phyloP scores from a whole-genome alignment of 2,888 invertebrate genomes.

The Tenthredo mesomela region DNA sequence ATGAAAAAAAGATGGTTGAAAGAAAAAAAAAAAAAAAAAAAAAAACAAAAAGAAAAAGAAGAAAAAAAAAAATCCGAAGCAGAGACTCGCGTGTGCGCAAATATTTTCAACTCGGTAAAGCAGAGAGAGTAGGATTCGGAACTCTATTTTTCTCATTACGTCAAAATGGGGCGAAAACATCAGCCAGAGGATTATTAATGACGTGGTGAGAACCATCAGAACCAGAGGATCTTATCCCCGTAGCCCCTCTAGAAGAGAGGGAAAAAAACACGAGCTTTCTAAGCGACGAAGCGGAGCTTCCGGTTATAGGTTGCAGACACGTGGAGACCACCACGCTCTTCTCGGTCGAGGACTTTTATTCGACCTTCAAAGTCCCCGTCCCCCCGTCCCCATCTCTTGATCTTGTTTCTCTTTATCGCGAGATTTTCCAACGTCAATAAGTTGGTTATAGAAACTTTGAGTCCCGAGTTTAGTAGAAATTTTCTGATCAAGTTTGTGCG shows the following conservation, averaged over 20 bases:
- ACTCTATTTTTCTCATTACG: conserved; percentile 50
- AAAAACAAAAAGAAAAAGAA: neutral
- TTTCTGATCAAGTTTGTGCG: neutral
- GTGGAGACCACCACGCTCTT: neutral
- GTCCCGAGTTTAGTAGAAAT: neutral
- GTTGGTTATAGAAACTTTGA: neutral
- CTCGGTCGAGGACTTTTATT: conserved; percentile 14
- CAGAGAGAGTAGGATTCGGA: conserved; percentile 43
- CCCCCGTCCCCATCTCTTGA: neutral
- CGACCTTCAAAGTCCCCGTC: conserved; percentile 10
- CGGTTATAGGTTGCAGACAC: conserved; percentile 34
- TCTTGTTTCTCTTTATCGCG: neutral
- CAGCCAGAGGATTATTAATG: conserved; percentile 49
- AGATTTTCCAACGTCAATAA: conserved; percentile 13
- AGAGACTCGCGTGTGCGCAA: conserved; percentile 16
- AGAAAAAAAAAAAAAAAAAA: neutral
- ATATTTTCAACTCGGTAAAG: conserved; percentile 44
- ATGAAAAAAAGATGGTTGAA: neutral
- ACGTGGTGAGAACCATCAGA: conserved; percentile 44
- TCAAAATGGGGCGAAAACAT: conserved; percentile 49
- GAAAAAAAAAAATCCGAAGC: neutral
- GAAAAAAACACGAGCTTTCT: conserved; percentile 40
- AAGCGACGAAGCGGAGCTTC: conserved; percentile 50
- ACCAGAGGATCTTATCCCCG: conserved; percentile 44
- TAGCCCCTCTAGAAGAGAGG: conserved; percentile 40